phyloP scores from a whole-genome alignment of 2,888 invertebrate genomes.

The Ptilodon capucinus region DNA sequence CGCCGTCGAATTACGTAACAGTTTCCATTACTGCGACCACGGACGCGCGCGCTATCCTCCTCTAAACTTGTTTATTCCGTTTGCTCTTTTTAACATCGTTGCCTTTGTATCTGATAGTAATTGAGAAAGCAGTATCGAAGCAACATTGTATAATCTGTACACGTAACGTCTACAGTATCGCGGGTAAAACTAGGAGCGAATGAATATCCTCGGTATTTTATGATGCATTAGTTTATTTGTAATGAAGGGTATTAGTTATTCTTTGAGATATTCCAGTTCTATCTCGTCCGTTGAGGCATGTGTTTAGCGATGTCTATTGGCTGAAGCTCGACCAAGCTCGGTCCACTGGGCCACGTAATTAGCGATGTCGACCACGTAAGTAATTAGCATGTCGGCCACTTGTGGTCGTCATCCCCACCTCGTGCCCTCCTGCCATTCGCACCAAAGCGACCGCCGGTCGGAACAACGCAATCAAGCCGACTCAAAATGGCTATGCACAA shows the following conservation, averaged over 20 bases:
- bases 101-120: constrained; percentile 14
- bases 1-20: constrained; percentile 27
- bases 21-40: constrained; percentile 21
- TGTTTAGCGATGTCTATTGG: neutral
- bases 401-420: neutral
- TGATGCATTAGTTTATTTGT: neutral
- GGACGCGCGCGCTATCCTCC: constrained; percentile 10
- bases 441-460: neutral
- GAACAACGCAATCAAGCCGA: constrained; percentile 10
- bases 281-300: no score
- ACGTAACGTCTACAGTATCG: constrained; percentile 2
- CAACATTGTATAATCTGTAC: no score
- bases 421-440: constrained; percentile 6
- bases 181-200: neutral
- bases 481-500: neutral
- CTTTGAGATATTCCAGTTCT: no score
- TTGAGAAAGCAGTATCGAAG: constrained; percentile 9
- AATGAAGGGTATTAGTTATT: no score
- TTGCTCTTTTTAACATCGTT: constrained; percentile 23
- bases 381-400: constrained; percentile 9
- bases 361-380: no score
- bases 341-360: constrained; percentile 13
- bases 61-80: constrained; percentile 14
- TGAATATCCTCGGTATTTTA: constrained; percentile 2
- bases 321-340: constrained; percentile 7